Evolutionary conservation across 2,797 vertebrate species (phyloP), one percentile per base, ranked within the genome.

Genomic region (Rhyacichthys aspro): DNA sequence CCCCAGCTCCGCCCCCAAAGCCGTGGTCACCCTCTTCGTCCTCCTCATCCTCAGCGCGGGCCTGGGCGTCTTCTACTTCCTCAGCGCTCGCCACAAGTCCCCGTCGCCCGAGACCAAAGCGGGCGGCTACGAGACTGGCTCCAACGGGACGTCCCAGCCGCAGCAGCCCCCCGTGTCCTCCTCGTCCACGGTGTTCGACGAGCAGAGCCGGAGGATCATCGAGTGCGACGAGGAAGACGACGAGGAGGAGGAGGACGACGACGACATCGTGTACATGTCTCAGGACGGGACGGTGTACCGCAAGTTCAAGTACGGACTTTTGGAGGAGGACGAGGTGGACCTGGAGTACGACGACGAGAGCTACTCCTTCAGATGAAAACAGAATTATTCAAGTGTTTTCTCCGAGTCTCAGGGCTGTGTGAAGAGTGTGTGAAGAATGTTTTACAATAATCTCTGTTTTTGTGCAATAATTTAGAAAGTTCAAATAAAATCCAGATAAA

Each of bases 271-370:
- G 46, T 98, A 97, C 82, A 98, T 98, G 97, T 90, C 93, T 38
- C 91, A 92, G 74, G 97, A 99, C 55, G 96, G 96, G 55, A 96
- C 94, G 0, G 85, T 99, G 63, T 98, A 98, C 80, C 89, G 83
- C 39, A 98, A 94, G 84, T 96, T 96, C 83, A 96, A 92, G 78
- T 96, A 97, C 0, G 94, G 96, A 34, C 86, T 96, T 60, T 73
- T 98, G 78, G 92, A 95, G 1, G 92, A 94, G 0, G 94, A 96
- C 1, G 94, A 96, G 17, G 91, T 94, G 48, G 95, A 98, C 72
- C 78, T 98, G 41, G 96, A 98, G 76, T 98, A 98, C 0, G 97
- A 99, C 0, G 95, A 98, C 33, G 96, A 97, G 84, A 95, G 93
- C 76, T 96, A 95, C 47, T 91, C 85, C 0, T 88, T 78, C 64